A percentile compares a stretch with the other conserved stretches of the same genome.
Conservation (phyloP, 2,113 vertebrate species). For the Poeciliopsis retropinna region DNA sequence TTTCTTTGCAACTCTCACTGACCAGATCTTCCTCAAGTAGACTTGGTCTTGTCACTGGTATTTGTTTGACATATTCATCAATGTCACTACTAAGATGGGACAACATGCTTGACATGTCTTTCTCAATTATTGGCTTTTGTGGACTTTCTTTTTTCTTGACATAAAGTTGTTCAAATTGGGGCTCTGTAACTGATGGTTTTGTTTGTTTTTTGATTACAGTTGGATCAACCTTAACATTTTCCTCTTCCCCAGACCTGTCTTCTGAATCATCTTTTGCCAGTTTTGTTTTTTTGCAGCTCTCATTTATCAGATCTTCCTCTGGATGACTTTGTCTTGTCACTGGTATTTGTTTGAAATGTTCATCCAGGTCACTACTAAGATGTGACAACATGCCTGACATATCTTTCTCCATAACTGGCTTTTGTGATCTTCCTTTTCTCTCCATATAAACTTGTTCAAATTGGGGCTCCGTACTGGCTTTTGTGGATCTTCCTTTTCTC, state of each 20-base stretch:
- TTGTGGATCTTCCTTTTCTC: too few species aligned
- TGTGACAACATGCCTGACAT: too few species aligned
- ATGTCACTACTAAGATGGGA: conserved; percentile 76
- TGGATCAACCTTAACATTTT: conserved; percentile 50
- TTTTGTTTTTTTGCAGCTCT: conserved; percentile 59
- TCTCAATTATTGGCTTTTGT: conserved; percentile 34
- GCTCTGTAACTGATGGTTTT: conserved; percentile 69
- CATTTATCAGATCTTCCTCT: conserved; percentile 29
- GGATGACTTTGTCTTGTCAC: too few species aligned
- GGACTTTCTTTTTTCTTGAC: conserved; percentile 53
- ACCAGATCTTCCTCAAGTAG: too few species aligned
- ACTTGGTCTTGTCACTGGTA: not conserved
- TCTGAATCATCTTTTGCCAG: not conserved
- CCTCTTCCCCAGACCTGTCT: not conserved
- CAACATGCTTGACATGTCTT: conserved; percentile 68
- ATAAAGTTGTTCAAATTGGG: conserved; percentile 68
- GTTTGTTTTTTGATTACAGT: conserved; percentile 75
- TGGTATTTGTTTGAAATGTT: too few species aligned
- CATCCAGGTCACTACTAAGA: too few species aligned
- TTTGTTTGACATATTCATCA: too few species aligned
- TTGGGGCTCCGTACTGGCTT: not conserved
- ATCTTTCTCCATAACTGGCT: not conserved
- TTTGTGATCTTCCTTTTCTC: conserved; percentile 30
- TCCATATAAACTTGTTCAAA: not conserved
- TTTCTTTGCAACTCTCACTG: too few species aligned